These are phyloP conservation scores for Poeciliopsis turneri DNA, from an alignment of 2,797 vertebrate species.

Conservation along the genomic window DNA sequence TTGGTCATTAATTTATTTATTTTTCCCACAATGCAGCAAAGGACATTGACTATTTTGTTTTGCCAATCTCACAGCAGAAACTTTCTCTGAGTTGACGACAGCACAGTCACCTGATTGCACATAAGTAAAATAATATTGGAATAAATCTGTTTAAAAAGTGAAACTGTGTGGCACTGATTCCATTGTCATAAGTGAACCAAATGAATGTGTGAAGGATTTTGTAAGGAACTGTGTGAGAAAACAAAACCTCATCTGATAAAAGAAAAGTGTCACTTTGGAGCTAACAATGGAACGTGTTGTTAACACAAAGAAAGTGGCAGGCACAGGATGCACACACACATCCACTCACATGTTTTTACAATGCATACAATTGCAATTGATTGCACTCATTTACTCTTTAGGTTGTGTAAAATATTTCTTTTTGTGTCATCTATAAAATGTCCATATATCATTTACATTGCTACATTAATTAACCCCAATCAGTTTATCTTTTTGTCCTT, in stretches of 20 bases:
- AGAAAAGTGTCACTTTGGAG: slow-evolving; percentile 49
- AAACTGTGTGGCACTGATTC: not conserved
- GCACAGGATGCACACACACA: slow-evolving; percentile 46
- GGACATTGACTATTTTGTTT: slow-evolving; percentile 22
- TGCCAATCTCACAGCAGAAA: slow-evolving; percentile 34
- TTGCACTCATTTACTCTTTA: not conserved
- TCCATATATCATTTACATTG: not conserved
- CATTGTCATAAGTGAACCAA: not conserved
- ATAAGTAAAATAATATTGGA: not conserved
- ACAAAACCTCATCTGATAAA: slow-evolving; percentile 34
- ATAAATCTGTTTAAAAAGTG: slow-evolving; percentile 10
- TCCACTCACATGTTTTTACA: slow-evolving; percentile 8
- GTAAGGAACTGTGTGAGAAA: slow-evolving; percentile 30
- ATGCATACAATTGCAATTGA: slow-evolving; percentile 14
- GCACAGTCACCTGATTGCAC: slow-evolving; percentile 10
- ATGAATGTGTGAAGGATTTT: slow-evolving; percentile 23
- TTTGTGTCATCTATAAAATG: not conserved
- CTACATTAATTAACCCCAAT: not conserved
- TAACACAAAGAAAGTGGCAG: slow-evolving; percentile 44
- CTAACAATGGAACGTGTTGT: slow-evolving; percentile 63
- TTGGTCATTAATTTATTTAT: slow-evolving; percentile 50
- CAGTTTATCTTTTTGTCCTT: not conserved
- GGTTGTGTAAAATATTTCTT: not conserved
- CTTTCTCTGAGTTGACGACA: slow-evolving; percentile 29
- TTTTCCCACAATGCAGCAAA: slow-evolving; percentile 51